Conservation (phyloP, 1,140 invertebrate species). For the Brachionus koreanus region DNA sequence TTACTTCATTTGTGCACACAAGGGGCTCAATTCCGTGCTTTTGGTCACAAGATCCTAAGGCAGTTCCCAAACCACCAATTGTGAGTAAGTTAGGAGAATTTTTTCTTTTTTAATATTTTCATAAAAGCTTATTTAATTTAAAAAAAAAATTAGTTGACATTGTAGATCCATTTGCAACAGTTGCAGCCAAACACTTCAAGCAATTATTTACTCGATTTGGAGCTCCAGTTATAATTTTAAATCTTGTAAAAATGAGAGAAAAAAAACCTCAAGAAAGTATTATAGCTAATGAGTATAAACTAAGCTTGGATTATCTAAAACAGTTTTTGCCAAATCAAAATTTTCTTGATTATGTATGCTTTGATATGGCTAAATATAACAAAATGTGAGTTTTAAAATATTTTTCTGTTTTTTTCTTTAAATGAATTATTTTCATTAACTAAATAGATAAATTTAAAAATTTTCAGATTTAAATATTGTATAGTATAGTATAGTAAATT, state of each 20-base stretch:
- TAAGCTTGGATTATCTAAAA: conserved; percentile 86
- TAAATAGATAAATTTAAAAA: no score
- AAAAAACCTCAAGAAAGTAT: conserved; percentile 87
- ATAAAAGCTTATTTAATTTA: background rate
- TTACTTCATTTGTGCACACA: conserved; percentile 82
- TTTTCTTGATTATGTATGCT: conserved; percentile 83
- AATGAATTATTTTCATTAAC: no score
- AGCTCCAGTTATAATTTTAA: conserved; percentile 83
- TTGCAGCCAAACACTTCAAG: conserved; percentile 80
- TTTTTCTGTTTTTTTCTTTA: no score
- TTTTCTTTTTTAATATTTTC: background rate
- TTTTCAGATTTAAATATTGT: no score
- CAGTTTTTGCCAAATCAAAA: conserved; percentile 78
- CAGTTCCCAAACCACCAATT: conserved; percentile 92
- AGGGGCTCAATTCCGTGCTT: conserved; percentile 88
- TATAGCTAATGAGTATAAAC: conserved; percentile 76
- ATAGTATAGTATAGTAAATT: no score
- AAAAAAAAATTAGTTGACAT: conserved; percentile 55
- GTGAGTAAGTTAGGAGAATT: conserved; percentile 68
- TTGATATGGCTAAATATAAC: conserved; percentile 93
- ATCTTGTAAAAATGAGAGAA: conserved; percentile 70
- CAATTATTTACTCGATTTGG: conserved; percentile 82
- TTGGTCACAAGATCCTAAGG: conserved; percentile 96
- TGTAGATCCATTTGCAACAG: conserved; percentile 59
- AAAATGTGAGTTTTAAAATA: conserved; percentile 74